Base-by-base conservation (phyloP, 2,113 vertebrate species). In the Serilophus lunatus region DNA sequence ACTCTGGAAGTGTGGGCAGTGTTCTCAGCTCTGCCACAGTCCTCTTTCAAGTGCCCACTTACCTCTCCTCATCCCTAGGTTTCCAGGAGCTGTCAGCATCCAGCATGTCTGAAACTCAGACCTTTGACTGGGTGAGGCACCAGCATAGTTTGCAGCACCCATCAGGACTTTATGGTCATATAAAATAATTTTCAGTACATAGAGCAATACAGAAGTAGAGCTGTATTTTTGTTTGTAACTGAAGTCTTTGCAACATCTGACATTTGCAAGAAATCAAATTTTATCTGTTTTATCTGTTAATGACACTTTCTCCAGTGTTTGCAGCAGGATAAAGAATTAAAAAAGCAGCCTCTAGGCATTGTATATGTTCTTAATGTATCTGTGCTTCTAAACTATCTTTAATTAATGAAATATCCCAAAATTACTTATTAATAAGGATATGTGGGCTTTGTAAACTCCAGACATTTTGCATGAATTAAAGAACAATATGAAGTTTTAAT, bases 351-450 rank as follows among this genome's bases (percentile, higher is more conserved):
- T 64, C 17, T 3, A 70, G 74, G 79, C 80, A 57, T 9, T 72
- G 65, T 88, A 13, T 96, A n/a, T 76, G 82, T 63, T 42, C 59
- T n/a, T 71, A 35, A 65, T 33, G 59, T 69, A 78, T 83, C 90
- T 40, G 76, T 77, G 53, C 74, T 94, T 92, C 96, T 80, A 81
- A 85, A 88, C 70, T 96, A 96, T 92, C 95, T 91, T 95, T 95
- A 93, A 75, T 95, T 95, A 97, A 97, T 92, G 81, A 94, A 97
- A 95, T 75, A 88, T 66, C 91, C 95, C 78, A 2, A 92, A 86
- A 70, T 86, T 60, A 94, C 95, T 96, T 93, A 96, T 97, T 96
- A 97, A 95, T 88, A 96, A 92, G 81, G 68, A 95, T 61, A 60
- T 40, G 60, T 88, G 78, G 69, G 93, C 93, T 96, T 81, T 64